These are phyloP conservation scores for Crotalus viridis DNA, from an alignment of 2,113 vertebrate species.

Conservation along the genomic window DNA sequence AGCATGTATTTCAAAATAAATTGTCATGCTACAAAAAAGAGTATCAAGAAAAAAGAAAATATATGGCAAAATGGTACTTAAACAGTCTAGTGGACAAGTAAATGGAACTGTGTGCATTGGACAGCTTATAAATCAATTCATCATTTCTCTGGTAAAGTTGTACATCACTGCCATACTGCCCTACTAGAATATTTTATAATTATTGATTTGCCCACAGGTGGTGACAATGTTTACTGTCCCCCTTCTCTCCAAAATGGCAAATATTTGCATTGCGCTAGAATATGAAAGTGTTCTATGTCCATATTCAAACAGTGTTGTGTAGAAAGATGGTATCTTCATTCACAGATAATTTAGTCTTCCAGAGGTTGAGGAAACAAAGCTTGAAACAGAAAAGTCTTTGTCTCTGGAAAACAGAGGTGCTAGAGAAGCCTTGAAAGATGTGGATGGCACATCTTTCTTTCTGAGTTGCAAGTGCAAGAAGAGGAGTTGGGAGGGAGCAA, in stretches of 20 bases:
- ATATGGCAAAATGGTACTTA: conserved; percentile 53
- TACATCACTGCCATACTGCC: conserved; percentile 55
- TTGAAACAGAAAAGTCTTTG: background rate
- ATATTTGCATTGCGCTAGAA: background rate
- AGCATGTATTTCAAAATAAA: background rate
- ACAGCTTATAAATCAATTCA: conserved; percentile 63
- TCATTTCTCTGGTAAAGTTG: conserved; percentile 57
- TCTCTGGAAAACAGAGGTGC: background rate
- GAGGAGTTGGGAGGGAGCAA: background rate
- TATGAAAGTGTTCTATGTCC: background rate
- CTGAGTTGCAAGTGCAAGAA: background rate
- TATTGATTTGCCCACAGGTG: background rate
- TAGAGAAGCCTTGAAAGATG: background rate
- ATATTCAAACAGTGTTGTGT: background rate
- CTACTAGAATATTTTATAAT: conserved; percentile 37
- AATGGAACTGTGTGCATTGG: conserved; percentile 51
- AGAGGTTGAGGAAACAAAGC: background rate
- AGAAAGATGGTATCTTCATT: background rate
- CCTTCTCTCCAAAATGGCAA: background rate
- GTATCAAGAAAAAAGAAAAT: conserved; percentile 21
- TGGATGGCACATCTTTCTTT: background rate
- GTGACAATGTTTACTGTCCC: background rate
- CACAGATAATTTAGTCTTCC: background rate
- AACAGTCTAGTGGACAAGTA: conserved; percentile 55
- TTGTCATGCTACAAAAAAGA: conserved; percentile 21